phyloP scores from a whole-genome alignment of 1,140 invertebrate genomes.

The Dendroctonus ponderosae region DNA sequence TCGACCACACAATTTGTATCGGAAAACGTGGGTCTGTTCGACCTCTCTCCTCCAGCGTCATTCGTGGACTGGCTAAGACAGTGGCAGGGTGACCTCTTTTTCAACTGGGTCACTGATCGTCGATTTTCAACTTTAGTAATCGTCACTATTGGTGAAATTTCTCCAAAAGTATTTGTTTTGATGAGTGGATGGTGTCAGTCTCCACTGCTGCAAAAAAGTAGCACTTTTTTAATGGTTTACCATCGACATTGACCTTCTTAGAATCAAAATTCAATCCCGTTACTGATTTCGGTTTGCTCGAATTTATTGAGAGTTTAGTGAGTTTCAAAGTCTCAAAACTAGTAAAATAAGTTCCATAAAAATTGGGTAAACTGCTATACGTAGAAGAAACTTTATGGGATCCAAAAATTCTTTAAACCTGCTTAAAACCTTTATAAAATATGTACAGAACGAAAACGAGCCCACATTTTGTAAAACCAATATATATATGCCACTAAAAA shows the following conservation, averaged over 20 bases:
- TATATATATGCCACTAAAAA: no score
- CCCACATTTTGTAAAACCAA: no score
- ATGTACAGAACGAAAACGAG: no score
- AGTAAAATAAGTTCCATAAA: neutral
- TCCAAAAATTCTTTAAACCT: neutral
- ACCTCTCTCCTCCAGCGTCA: constrained; percentile 1
- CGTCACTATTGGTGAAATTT: constrained; percentile 5
- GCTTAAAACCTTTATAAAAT: no score
- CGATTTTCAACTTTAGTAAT: constrained; percentile 2
- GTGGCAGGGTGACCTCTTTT: constrained; percentile 13
- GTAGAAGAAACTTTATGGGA: neutral
- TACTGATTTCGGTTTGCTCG: no score
- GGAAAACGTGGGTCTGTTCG: neutral
- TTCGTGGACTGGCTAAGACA: constrained; percentile 12
- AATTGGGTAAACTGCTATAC: neutral
- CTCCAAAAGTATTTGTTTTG: constrained; percentile 16
- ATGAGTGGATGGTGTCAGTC: neutral
- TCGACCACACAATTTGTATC: neutral
- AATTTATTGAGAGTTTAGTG: neutral
- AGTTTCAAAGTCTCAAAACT: neutral
- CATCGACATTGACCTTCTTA: constrained; percentile 2
- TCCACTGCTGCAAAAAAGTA: neutral
- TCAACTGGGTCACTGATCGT: constrained; percentile 10
- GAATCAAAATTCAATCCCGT: neutral
- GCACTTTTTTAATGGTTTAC: neutral